These are phyloP conservation scores for Stenichneumon culpator DNA, from an alignment of 2,888 invertebrate genomes.

Conservation along the genomic window DNA sequence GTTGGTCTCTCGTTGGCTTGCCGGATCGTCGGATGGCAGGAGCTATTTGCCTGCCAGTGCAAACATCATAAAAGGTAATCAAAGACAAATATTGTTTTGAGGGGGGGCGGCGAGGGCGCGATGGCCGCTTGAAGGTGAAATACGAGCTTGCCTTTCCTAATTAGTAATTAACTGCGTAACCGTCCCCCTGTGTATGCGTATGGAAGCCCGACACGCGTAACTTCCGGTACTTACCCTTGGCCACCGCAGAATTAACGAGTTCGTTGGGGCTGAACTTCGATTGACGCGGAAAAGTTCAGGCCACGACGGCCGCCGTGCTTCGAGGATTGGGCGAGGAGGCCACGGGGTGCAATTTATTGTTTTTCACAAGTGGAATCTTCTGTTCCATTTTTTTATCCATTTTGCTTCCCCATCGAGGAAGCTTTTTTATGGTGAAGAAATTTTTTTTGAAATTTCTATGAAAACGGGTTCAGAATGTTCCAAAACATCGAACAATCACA, in stretches of 20 bases:
- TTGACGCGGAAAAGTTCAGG: background rate
- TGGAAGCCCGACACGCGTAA: background rate
- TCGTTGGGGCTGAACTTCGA: background rate
- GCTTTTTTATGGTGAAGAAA: too few relatives aligned
- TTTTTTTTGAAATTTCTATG: too few relatives aligned
- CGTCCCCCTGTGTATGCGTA: constrained; percentile 28
- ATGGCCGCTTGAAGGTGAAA: constrained; percentile 72
- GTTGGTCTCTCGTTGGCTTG: constrained; percentile 35
- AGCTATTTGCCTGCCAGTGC: constrained; percentile 73
- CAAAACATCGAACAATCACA: too few relatives aligned
- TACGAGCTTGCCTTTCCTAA: constrained; percentile 75
- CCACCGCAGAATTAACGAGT: constrained; percentile 1
- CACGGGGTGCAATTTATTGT: background rate
- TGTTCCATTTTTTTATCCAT: too few relatives aligned
- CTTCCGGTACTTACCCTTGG: background rate
- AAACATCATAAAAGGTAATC: constrained; percentile 77
- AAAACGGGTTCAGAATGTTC: too few relatives aligned
- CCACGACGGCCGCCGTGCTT: background rate
- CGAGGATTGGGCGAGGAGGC: background rate
- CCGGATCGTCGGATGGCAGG: constrained; percentile 49
- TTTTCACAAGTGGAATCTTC: too few relatives aligned
- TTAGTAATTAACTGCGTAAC: constrained; percentile 74
- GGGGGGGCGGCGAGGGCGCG: constrained; percentile 54
- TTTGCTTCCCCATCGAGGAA: too few relatives aligned
- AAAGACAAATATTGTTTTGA: constrained; percentile 78